Percentiles rank a stretch among this genome's conserved stretches.
Evolutionary conservation across 2,888 invertebrate genomes (phyloP).

Genomic region (Caenorhabditis doughertyi): DNA sequence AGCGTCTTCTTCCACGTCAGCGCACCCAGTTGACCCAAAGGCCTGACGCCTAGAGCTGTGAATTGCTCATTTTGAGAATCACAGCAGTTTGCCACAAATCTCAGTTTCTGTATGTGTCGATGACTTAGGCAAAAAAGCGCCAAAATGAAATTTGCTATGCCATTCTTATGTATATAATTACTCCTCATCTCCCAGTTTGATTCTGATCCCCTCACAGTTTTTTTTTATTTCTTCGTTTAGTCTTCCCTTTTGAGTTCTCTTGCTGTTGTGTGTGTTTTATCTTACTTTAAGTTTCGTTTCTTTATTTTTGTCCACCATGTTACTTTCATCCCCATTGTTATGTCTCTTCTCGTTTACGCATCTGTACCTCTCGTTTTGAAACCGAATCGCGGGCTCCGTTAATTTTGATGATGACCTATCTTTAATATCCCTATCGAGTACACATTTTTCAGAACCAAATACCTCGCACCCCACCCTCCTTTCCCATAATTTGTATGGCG

Average conservation of each 20-base stretch:
- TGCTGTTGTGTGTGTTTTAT: slow-evolving; percentile 54
- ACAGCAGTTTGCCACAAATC: slow-evolving; percentile 3
- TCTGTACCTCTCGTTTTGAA: slow-evolving; percentile 49
- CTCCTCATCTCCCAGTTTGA: neutral
- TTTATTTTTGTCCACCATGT: slow-evolving; percentile 33
- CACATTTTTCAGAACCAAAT: slow-evolving; percentile 49
- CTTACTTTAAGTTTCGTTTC: slow-evolving; percentile 5
- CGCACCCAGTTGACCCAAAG: slow-evolving; percentile 39
- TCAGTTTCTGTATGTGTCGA: slow-evolving; percentile 52
- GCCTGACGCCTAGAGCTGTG: slow-evolving; percentile 54
- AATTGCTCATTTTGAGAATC: slow-evolving; percentile 2
- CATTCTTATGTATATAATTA: slow-evolving; percentile 43
- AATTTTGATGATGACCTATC: slow-evolving; percentile 31
- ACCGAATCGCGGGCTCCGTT: slow-evolving; percentile 46
- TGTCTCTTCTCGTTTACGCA: slow-evolving; percentile 30
- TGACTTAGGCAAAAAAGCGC: slow-evolving; percentile 19
- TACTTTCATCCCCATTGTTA: slow-evolving; percentile 37
- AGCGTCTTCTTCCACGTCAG: slow-evolving; percentile 14
- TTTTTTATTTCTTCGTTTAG: neutral
- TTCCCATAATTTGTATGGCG: slow-evolving; percentile 18
- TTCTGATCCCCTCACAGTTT: neutral
- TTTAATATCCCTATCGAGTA: slow-evolving; percentile 37
- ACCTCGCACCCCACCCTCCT: slow-evolving; percentile 25
- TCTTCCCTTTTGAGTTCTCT: neutral
- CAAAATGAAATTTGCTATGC: neutral